phyloP scores from a whole-genome alignment of 1,140 invertebrate species.

The Gonatopus flavifemur region DNA sequence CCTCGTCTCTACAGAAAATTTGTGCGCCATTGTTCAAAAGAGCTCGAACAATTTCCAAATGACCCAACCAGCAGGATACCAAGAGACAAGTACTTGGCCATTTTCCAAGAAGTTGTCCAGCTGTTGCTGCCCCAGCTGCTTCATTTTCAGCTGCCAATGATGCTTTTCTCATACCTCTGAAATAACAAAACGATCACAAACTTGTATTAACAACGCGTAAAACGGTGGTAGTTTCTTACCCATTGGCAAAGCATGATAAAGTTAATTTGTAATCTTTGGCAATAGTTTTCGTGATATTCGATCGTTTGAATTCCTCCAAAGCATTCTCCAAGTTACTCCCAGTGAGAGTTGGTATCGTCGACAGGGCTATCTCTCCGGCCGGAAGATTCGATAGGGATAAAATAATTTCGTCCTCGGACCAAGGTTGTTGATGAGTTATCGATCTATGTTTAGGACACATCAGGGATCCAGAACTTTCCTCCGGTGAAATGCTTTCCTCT shows the following conservation, averaged over 20 bases:
- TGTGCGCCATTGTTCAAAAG: slow-evolving; percentile 39
- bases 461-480: slow-evolving; percentile 32
- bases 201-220: neutral
- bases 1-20: slow-evolving; percentile 38
- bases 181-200: slow-evolving; percentile 4
- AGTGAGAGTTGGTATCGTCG: slow-evolving; percentile 34
- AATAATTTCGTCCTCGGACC: slow-evolving; percentile 43
- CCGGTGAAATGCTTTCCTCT: slow-evolving; percentile 42
- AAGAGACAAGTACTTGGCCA: slow-evolving; percentile 52
- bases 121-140: slow-evolving; percentile 19
- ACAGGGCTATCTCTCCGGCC: slow-evolving; percentile 41
- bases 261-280: slow-evolving; percentile 14
- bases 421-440: slow-evolving; percentile 39
- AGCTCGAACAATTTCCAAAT: slow-evolving; percentile 39
- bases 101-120: slow-evolving; percentile 33
- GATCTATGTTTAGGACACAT: slow-evolving; percentile 29
- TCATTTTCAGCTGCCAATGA: slow-evolving; percentile 35
- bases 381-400: slow-evolving; percentile 41
- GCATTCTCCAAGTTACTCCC: slow-evolving; percentile 32
- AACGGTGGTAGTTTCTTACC: slow-evolving; percentile 28
- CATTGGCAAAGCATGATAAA: slow-evolving; percentile 30
- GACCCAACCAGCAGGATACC: slow-evolving; percentile 43
- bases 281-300: slow-evolving; percentile 14
- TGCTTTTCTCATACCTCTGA: slow-evolving; percentile 33
- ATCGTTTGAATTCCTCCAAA: slow-evolving; percentile 31